These are phyloP conservation scores for Tangara arthus DNA, from an alignment of 2,797 vertebrate genomes.

Conservation along the genomic window DNA sequence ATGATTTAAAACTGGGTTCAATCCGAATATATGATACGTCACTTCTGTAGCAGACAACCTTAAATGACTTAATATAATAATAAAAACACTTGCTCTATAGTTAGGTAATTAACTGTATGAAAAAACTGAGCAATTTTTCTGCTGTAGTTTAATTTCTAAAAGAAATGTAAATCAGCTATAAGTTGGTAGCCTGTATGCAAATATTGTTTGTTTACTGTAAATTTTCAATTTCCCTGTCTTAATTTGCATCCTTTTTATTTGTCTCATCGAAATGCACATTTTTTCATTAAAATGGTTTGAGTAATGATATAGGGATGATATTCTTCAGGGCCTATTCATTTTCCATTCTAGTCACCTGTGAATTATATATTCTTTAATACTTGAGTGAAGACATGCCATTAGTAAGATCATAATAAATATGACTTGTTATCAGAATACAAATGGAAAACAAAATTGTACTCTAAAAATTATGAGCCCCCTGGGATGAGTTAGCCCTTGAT, in stretches of 20 bases:
- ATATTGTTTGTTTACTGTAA: background rate
- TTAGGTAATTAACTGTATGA: background rate
- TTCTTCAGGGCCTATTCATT: background rate
- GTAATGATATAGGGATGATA: background rate
- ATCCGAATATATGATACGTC: background rate
- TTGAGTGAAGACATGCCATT: background rate
- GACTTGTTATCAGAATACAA: conserved; percentile 13
- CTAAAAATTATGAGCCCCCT: background rate
- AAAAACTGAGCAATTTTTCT: background rate
- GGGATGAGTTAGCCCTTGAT: background rate
- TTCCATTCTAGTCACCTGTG: background rate
- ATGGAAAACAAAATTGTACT: conserved; percentile 22
- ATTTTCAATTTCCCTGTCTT: conserved; percentile 38
- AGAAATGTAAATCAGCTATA: conserved; percentile 20
- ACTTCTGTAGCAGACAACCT: background rate
- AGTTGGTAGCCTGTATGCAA: background rate
- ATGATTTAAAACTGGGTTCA: background rate
- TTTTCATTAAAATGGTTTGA: conserved; percentile 39
- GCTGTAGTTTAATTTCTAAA: background rate
- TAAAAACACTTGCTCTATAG: background rate
- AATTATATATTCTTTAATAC: conserved; percentile 14
- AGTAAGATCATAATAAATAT: conserved; percentile 26
- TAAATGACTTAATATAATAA: background rate
- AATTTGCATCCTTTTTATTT: conserved; percentile 35
- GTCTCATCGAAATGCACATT: conserved; percentile 36